Conservation (phyloP, 2,113 vertebrate genomes). For the Chionis minor region DNA sequence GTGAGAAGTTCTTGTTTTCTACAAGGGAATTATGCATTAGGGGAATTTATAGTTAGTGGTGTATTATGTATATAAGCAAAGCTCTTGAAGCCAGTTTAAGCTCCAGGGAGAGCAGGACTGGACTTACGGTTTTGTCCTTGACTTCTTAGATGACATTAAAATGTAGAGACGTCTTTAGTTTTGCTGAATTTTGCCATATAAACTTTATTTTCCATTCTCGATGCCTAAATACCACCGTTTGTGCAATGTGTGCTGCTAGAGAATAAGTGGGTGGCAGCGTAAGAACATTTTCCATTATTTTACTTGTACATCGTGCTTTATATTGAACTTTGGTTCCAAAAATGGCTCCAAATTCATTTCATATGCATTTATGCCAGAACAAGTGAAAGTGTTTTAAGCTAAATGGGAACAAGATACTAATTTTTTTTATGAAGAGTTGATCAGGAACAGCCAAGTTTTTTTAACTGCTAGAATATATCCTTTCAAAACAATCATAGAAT, state of each 20-base stretch:
- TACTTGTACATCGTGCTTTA: neutral
- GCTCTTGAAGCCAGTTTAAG: neutral
- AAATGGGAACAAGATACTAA: neutral
- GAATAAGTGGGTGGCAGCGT: neutral
- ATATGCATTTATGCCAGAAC: neutral
- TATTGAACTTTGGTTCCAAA: neutral
- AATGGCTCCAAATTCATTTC: neutral
- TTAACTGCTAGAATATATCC: neutral
- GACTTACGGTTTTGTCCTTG: neutral
- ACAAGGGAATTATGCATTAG: too few relatives aligned
- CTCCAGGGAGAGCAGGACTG: neutral
- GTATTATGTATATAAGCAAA: neutral
- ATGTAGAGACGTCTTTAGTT: neutral
- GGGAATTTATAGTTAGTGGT: neutral
- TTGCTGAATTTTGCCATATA: neutral
- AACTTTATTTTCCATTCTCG: neutral
- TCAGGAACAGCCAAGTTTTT: neutral
- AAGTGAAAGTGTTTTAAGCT: neutral
- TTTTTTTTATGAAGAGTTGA: neutral
- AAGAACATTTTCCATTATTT: neutral
- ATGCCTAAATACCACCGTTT: neutral
- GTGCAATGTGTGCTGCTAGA: neutral
- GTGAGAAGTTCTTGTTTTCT: neutral
- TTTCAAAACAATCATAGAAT: neutral
- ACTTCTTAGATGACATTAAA: neutral